Percentiles rank a stretch among this genome's conserved stretches.
Conservation (phyloP, 2,888 invertebrate species). For the Luperina testacea region DNA sequence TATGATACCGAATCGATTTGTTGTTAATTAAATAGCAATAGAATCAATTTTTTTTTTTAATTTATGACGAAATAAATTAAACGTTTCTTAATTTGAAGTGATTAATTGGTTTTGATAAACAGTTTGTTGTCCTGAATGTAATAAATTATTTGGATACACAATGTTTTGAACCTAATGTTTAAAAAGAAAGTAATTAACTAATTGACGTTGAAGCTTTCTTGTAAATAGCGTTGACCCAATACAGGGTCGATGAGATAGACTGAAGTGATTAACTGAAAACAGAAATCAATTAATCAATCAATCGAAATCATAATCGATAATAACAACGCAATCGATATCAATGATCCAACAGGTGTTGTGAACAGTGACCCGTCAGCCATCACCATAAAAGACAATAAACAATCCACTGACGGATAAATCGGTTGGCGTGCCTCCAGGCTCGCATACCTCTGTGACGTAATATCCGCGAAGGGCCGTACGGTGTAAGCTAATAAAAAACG, state of each 20-base stretch:
- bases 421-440: conserved; percentile 85
- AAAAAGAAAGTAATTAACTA: conserved; percentile 21
- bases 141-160: conserved; percentile 36
- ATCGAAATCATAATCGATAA: conserved; percentile 58
- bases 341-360: conserved; percentile 72
- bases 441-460: conserved; percentile 87
- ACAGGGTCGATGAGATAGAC: conserved; percentile 29
- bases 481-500: conserved; percentile 86
- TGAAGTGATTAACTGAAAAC: conserved; percentile 32
- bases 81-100: conserved; percentile 20
- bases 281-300: conserved; percentile 52
- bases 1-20: conserved; percentile 46
- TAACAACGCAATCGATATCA: conserved; percentile 59
- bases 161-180: conserved; percentile 10
- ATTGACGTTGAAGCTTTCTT: conserved; percentile 15
- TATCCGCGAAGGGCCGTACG: conserved; percentile 87
- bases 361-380: conserved; percentile 82
- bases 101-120: conserved; percentile 31
- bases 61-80: conserved; percentile 3
- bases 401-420: conserved; percentile 86
- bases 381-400: conserved; percentile 89
- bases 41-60: conserved; percentile 23
- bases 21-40: conserved; percentile 35
- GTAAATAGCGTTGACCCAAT: conserved; percentile 7
- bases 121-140: conserved; percentile 45